Percentiles rank a stretch among this genome's conserved stretches.
Conservation (phyloP, 2,797 vertebrate genomes). For the Acridotheres tristis region DNA sequence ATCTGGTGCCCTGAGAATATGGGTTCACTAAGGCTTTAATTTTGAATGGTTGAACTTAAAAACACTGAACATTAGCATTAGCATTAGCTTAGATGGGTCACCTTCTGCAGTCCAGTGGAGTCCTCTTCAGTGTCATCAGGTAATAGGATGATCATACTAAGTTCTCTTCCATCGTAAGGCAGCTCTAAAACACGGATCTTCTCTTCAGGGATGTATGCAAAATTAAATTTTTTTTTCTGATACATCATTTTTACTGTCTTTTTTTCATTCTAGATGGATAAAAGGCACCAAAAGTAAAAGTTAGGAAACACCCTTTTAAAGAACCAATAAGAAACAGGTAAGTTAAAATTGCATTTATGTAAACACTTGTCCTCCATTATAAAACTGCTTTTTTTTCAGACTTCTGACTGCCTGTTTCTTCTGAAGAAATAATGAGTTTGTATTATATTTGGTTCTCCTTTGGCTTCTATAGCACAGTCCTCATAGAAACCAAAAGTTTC, state of each 20-base stretch:
- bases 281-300: neutral
- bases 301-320: neutral
- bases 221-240: slow-evolving; percentile 82
- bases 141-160: slow-evolving; percentile 91
- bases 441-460: neutral
- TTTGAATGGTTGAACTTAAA: neutral
- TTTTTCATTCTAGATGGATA: slow-evolving; percentile 78
- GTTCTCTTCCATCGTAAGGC: slow-evolving; percentile 81
- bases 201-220: slow-evolving; percentile 79
- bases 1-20: neutral
- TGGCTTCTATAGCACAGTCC: neutral
- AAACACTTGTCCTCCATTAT: neutral
- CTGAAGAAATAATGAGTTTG: neutral
- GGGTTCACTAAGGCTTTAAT: neutral
- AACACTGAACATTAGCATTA: neutral
- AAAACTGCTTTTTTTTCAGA: neutral
- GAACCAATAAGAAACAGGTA: neutral
- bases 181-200: slow-evolving; percentile 84
- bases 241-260: slow-evolving; percentile 91
- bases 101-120: slow-evolving; percentile 82
- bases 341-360: neutral
- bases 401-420: neutral
- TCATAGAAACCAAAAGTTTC: neutral
- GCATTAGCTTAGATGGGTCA: slow-evolving; percentile 35
- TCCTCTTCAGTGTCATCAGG: slow-evolving; percentile 79